Evolutionary conservation across 2,113 vertebrate species (phyloP), one percentile per base, ranked within the genome.

Genomic region (Coryphaenoides rupestris): DNA sequence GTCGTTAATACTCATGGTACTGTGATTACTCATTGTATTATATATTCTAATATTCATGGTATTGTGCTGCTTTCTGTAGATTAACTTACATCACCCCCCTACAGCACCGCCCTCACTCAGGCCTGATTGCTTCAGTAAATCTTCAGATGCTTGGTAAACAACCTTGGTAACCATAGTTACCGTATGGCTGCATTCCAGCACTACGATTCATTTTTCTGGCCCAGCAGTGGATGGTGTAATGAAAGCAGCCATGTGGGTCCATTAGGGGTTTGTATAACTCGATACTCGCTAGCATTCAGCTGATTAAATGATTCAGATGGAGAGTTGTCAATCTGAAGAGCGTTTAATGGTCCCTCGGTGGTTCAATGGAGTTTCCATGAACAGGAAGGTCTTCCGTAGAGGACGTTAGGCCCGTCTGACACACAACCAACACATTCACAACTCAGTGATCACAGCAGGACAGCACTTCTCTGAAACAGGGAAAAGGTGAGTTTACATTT

Each of bases 71-170:
- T n/a, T n/a, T n/a, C n/a, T n/a, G n/a, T n/a, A n/a, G n/a, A n/a
- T n/a, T n/a, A n/a, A n/a, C n/a, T 40, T 12, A 7, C 33, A 7
- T 12, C 4, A 10, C 33, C 33, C 33, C 33, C 28, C 28, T 33
- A 5, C 28, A 40, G 66, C 63, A 63, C 47, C 76, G 79, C 62
- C 81, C 84, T 87, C 75, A 76, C 80, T 88, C 77, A 74, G 73
- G 66, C 53, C 66, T 74, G 73, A 84, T 87, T 82, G 80, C 70
- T 68, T 33, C 70, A 58, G 78, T 83, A 82, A 87, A 84, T 87
- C 79, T 81, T 45, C 65, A 46, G 70, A 74, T 9, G 14, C 3
- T 17, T 21, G 62, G 70, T 64, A 77, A 82, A 72, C 63, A 73
- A 68, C 40, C 13, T 45, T 45, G 13, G 5, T 45, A 6, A 45